phyloP scores from a whole-genome alignment of 2,888 invertebrate genomes.

The Drosophila prolongata region DNA sequence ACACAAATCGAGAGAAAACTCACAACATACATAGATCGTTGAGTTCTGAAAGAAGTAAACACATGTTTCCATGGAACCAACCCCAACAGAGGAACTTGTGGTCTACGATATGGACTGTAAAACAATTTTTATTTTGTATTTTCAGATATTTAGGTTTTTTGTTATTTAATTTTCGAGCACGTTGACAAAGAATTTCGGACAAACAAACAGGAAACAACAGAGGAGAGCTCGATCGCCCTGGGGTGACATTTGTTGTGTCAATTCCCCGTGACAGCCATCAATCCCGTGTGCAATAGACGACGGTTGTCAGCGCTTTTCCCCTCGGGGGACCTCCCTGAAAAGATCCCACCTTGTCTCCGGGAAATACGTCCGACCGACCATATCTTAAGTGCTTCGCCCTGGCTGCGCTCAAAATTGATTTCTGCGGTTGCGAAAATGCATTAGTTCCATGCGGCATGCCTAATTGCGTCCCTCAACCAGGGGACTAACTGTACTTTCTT shows the following conservation, averaged over 20 bases:
- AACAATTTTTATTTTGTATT: constrained; percentile 32
- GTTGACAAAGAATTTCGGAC: constrained; percentile 72
- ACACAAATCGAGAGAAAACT: constrained; percentile 30
- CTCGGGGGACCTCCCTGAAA: constrained; percentile 69
- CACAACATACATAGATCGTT: constrained; percentile 23
- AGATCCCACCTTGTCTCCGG: constrained; percentile 39
- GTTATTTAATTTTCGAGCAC: constrained; percentile 53
- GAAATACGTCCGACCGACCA: constrained; percentile 3
- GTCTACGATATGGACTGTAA: constrained; percentile 8
- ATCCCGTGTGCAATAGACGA: constrained; percentile 60
- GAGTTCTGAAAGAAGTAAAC: constrained; percentile 26
- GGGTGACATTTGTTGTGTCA: constrained; percentile 77
- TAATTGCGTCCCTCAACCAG: constrained; percentile 47
- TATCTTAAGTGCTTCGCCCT: constrained; percentile 56
- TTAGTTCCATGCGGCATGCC: constrained; percentile 57
- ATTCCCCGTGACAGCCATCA: constrained; percentile 76
- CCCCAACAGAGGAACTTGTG: constrained; percentile 23
- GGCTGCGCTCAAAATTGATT: constrained; percentile 68
- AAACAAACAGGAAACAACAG: constrained; percentile 59
- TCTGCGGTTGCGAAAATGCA: constrained; percentile 59
- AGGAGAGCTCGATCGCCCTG: constrained; percentile 29
- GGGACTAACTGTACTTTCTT: constrained; percentile 30
- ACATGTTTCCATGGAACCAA: constrained; percentile 52
- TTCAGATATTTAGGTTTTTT: constrained; percentile 20
- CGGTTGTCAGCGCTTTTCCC: constrained; percentile 51